Conservation (phyloP, 2,113 vertebrate species). For the Riparia riparia region DNA sequence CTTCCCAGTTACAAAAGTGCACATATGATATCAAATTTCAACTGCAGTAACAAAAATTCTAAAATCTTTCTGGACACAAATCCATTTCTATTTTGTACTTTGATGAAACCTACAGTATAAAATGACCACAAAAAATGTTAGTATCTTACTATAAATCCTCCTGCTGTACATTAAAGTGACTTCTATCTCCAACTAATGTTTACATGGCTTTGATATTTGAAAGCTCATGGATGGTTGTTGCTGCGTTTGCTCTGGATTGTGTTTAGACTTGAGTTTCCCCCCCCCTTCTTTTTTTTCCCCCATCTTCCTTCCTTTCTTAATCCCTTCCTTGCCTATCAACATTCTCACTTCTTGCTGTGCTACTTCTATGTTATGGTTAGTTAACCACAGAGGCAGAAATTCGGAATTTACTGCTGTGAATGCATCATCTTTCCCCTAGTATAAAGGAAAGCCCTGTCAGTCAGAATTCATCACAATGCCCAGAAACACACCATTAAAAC, state of each 20-base stretch:
- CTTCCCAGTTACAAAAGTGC: not conserved
- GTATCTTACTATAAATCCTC: not conserved
- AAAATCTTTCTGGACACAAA: not conserved
- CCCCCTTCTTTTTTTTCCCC: not conserved
- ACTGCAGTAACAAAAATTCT: not conserved
- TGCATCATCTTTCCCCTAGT: slow-evolving; percentile 18
- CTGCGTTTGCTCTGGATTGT: not conserved
- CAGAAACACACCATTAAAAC: not conserved
- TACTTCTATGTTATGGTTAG: slow-evolving; percentile 12
- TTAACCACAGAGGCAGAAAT: slow-evolving; percentile 22
- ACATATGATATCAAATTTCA: not conserved
- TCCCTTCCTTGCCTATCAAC: slow-evolving; percentile 11
- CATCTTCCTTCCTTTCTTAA: slow-evolving; percentile 18
- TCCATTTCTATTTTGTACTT: not conserved
- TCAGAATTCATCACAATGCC: not conserved
- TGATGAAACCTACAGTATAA: not conserved
- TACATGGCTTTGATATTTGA: not conserved
- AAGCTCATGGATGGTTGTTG: not conserved
- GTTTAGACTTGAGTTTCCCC: not conserved
- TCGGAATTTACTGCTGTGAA: slow-evolving; percentile 17
- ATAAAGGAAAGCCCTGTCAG: slow-evolving; percentile 66
- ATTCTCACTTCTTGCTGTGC: slow-evolving; percentile 25
- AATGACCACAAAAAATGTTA: not conserved
- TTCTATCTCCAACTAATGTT: not conserved
- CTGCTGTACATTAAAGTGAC: not conserved